Evolutionary conservation across 2,113 vertebrate species (phyloP).

Genomic region (Lophotis ruficrista): DNA sequence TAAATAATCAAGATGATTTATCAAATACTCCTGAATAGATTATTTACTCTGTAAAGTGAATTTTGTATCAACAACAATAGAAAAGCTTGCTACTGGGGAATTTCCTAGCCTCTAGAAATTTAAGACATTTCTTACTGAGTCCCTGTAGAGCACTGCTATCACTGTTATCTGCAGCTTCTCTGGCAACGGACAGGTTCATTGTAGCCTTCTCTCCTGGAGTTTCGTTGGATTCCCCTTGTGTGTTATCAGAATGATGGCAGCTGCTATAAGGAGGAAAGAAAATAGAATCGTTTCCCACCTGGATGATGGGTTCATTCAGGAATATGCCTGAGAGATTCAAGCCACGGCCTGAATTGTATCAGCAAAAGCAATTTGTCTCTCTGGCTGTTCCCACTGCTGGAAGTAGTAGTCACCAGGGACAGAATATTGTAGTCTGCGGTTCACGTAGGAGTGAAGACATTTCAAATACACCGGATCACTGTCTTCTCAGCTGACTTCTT

Average conservation of each 20-base stretch:
- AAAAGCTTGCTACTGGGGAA: background rate
- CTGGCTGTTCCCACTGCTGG: constrained; percentile 11
- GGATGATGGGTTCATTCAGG: constrained; percentile 31
- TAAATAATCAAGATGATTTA: background rate
- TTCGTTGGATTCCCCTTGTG: background rate
- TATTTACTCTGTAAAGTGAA: background rate
- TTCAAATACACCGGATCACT: background rate
- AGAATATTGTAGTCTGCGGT: background rate
- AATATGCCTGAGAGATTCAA: constrained; percentile 2
- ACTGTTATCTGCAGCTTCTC: background rate
- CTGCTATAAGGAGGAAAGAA: background rate
- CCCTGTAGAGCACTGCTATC: background rate
- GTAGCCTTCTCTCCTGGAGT: background rate
- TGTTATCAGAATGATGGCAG: background rate
- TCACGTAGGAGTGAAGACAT: background rate
- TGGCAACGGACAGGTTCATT: background rate
- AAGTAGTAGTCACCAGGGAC: background rate
- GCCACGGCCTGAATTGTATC: background rate
- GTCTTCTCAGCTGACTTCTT: background rate
- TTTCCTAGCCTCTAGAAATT: background rate
- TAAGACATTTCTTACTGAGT: background rate
- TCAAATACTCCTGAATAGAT: background rate
- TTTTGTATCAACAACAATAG: background rate
- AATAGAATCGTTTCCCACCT: constrained; percentile 26
- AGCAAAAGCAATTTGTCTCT: constrained; percentile 29